Conservation (phyloP, 1,140 invertebrate species). For the Pseudomyrmex sp. region DNA sequence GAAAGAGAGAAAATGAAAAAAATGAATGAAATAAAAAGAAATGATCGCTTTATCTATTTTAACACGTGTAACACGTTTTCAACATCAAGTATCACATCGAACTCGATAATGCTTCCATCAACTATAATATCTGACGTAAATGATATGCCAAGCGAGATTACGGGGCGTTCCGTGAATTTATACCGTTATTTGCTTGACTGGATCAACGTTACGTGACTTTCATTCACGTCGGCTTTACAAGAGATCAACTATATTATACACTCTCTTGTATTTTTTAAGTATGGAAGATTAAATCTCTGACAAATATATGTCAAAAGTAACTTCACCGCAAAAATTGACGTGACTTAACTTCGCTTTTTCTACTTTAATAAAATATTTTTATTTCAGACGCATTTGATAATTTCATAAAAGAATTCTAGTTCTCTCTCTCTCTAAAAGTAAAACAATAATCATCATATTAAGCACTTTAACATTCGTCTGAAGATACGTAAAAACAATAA, state of each 20-base stretch:
- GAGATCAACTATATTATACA: too few relatives aligned
- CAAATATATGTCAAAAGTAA: not conserved
- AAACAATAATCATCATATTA: not conserved
- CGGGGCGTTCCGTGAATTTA: slow-evolving; percentile 37
- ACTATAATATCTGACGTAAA: slow-evolving; percentile 20
- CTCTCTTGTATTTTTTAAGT: too few relatives aligned
- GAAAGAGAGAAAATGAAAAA: not conserved
- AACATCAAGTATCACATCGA: not conserved
- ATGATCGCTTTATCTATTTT: not conserved
- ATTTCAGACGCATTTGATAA: not conserved
- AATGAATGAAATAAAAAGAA: not conserved
- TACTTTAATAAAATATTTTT: slow-evolving; percentile 14
- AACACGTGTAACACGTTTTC: slow-evolving; percentile 6
- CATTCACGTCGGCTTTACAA: slow-evolving; percentile 22
- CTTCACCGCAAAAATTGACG: not conserved
- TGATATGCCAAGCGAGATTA: slow-evolving; percentile 4
- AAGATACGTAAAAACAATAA: slow-evolving; percentile 19
- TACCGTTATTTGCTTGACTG: slow-evolving; percentile 10
- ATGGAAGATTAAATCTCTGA: too few relatives aligned
- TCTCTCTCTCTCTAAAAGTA: too few relatives aligned
- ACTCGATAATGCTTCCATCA: slow-evolving; percentile 32
- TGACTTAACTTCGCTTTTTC: not conserved
- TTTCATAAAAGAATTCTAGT: not conserved
- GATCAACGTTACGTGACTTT: slow-evolving; percentile 49
- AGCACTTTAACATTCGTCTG: not conserved